phyloP scores from a whole-genome alignment of 2,888 invertebrate species.

The Sphaeridia pumilis region DNA sequence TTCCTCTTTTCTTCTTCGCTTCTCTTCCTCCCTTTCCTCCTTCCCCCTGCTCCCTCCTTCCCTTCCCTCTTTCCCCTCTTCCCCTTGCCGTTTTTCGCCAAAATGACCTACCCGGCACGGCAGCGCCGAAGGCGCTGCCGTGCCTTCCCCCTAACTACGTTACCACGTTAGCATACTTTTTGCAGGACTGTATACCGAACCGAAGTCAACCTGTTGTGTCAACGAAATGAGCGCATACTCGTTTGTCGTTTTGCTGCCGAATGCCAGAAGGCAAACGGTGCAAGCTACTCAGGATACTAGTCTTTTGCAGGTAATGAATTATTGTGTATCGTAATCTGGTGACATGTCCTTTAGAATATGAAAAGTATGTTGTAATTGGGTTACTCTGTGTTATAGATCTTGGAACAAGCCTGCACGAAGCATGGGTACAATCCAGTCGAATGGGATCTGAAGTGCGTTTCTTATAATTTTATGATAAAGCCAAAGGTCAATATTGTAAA shows the following conservation, averaged over 20 bases:
- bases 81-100: too few species aligned
- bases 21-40: too few species aligned
- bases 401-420: slow-evolving; percentile 16
- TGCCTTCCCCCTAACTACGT: too few species aligned
- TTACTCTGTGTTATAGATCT: slow-evolving; percentile 4
- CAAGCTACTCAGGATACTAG: slow-evolving; percentile 14
- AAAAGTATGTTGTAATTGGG: too few species aligned
- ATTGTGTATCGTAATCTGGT: background rate
- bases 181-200: too few species aligned
- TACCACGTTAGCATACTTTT: too few species aligned
- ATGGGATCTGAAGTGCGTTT: slow-evolving; percentile 57
- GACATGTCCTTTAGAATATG: too few species aligned
- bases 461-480: background rate
- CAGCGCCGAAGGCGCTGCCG: too few species aligned
- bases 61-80: too few species aligned
- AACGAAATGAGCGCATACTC: slow-evolving; percentile 6
- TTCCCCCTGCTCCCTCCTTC: too few species aligned
- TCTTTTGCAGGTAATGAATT: slow-evolving; percentile 13
- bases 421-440: slow-evolving; percentile 47
- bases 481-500: background rate
- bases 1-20: too few species aligned
- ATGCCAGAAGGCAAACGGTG: slow-evolving; percentile 14
- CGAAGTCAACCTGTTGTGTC: background rate
- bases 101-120: too few species aligned
- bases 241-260: slow-evolving; percentile 16